These are phyloP conservation scores for Gallinago undulata DNA, from an alignment of 2,113 vertebrate genomes.

Conservation along the genomic window DNA sequence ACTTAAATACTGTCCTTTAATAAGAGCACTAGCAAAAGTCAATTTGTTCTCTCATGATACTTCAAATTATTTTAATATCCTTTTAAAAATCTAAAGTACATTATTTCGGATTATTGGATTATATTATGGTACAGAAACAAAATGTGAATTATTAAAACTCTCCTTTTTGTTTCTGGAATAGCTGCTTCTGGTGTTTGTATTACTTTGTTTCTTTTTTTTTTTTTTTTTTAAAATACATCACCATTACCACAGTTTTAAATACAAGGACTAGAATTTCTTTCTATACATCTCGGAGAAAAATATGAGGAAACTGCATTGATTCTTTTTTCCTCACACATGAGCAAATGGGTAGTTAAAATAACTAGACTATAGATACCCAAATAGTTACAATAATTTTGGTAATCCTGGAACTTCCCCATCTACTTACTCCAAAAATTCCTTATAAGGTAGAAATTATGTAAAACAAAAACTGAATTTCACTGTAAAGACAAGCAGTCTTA, in stretches of 20 bases:
- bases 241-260: background rate
- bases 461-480: background rate
- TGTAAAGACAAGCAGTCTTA: background rate
- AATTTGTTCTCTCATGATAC: background rate
- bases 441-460: background rate
- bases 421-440: background rate
- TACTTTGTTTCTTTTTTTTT: background rate
- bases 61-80: background rate
- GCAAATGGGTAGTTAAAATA: background rate
- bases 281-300: background rate
- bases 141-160: background rate
- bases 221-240: background rate
- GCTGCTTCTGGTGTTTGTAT: background rate
- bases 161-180: background rate
- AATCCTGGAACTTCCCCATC: background rate
- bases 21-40: background rate
- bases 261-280: background rate
- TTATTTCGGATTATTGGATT: background rate
- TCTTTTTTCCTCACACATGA: background rate
- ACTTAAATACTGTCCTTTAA: background rate
- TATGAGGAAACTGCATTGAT: background rate
- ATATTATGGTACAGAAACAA: background rate
- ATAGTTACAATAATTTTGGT: background rate
- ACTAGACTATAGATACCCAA: background rate
- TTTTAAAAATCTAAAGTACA: background rate